phyloP scores from a whole-genome alignment of 2,113 vertebrate species.

The Myotis yumanensis region DNA sequence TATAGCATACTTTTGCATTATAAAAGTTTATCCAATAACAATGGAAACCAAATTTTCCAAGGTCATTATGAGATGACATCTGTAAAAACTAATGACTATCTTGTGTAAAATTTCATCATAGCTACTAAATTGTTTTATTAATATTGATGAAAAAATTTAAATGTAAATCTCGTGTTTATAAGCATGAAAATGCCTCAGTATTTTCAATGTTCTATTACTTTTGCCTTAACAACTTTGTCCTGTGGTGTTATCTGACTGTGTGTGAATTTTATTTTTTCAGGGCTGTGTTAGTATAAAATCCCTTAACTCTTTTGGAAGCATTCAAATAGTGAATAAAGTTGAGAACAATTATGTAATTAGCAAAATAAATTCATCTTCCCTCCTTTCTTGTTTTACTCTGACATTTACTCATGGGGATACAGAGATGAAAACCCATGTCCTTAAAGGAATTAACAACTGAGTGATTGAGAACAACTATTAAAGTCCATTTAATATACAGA shows the following conservation, averaged over 20 bases:
- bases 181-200: conserved; percentile 43
- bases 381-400: conserved; percentile 35
- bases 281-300: neutral
- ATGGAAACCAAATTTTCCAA: conserved; percentile 71
- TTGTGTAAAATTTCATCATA: conserved; percentile 65
- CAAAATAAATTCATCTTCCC: neutral
- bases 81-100: conserved; percentile 67
- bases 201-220: conserved; percentile 46
- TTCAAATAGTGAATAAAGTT: conserved; percentile 44
- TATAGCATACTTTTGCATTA: conserved; percentile 77
- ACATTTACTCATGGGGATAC: neutral
- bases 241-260: neutral
- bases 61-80: conserved; percentile 65
- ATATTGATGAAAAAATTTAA: conserved; percentile 61
- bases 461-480: neutral
- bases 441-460: conserved; percentile 46
- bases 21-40: conserved; percentile 73
- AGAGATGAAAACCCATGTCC: neutral
- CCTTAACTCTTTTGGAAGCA: neutral
- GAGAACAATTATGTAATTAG: conserved; percentile 46
- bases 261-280: conserved; percentile 39
- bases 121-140: conserved; percentile 61
- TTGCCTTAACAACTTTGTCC: conserved; percentile 33
- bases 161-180: conserved; percentile 60
- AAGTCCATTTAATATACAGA: neutral